phyloP scores from a whole-genome alignment of 1,140 invertebrate genomes.

The Dendroctonus valens region DNA sequence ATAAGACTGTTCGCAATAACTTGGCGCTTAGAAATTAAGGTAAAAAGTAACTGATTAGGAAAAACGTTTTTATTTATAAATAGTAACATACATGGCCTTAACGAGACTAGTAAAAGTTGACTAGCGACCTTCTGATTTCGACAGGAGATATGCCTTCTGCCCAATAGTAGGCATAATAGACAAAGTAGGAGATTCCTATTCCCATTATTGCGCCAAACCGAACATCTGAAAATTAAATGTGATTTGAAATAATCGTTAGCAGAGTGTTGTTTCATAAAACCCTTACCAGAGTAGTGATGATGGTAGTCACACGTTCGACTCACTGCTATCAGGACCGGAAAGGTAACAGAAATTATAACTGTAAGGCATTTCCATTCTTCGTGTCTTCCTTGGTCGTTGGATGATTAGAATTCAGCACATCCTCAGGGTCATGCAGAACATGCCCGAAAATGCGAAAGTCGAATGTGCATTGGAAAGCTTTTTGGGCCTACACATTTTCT shows the following conservation, averaged over 20 bases:
- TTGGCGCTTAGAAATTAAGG: not conserved
- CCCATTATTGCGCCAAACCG: slow-evolving; percentile 24
- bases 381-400: slow-evolving; percentile 53
- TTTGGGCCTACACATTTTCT: slow-evolving; percentile 61
- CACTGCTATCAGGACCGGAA: slow-evolving; percentile 67
- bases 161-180: slow-evolving; percentile 26
- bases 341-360: slow-evolving; percentile 61
- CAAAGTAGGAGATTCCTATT: slow-evolving; percentile 14
- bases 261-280: not conserved
- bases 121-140: slow-evolving; percentile 10
- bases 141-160: slow-evolving; percentile 8
- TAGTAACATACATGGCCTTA: too few relatives aligned
- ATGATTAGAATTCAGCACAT: slow-evolving; percentile 69
- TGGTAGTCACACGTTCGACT: slow-evolving; percentile 85
- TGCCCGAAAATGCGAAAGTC: slow-evolving; percentile 75
- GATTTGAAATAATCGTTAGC: not conserved
- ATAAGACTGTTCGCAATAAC: too few relatives aligned
- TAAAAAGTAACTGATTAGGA: not conserved
- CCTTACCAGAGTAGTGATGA: slow-evolving; percentile 83
- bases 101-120: slow-evolving; percentile 1
- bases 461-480: slow-evolving; percentile 89
- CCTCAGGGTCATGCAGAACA: slow-evolving; percentile 72
- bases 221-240: slow-evolving; percentile 10
- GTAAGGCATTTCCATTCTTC: slow-evolving; percentile 62
- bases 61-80: not conserved